A percentile compares a stretch with the other conserved stretches of the same genome.
Evolutionary conservation across 2,888 invertebrate species (phyloP).

Genomic region (Lathronympha strigana): DNA sequence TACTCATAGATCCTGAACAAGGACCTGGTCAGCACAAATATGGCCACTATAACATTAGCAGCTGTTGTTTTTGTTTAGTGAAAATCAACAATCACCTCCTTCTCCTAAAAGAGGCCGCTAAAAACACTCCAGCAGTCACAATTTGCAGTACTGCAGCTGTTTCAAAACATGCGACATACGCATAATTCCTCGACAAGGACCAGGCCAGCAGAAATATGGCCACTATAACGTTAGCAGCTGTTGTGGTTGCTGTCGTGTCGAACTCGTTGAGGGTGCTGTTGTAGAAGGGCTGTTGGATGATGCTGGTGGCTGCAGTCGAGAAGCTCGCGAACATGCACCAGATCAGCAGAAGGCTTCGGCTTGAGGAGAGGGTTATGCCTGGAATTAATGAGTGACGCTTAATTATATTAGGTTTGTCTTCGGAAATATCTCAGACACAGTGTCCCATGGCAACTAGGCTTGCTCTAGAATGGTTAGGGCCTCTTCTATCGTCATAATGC

Average conservation of each 20-base stretch:
- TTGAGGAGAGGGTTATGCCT: constrained; percentile 70
- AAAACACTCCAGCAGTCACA: constrained; percentile 66
- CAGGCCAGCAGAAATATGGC: constrained; percentile 69
- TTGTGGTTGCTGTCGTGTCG: constrained; percentile 75
- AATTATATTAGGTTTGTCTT: no score
- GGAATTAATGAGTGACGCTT: constrained; percentile 47
- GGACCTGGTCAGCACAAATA: constrained; percentile 59
- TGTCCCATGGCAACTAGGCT: no score
- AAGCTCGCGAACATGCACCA: constrained; percentile 77
- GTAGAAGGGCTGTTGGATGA: constrained; percentile 74
- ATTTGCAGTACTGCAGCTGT: constrained; percentile 69
- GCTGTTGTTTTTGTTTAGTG: no score
- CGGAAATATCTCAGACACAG: no score
- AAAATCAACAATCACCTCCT: constrained; percentile 52
- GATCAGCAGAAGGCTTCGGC: constrained; percentile 68
- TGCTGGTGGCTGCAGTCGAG: constrained; percentile 67
- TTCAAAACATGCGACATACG: constrained; percentile 70
- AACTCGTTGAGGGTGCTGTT: constrained; percentile 75
- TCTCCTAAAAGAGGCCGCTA: constrained; percentile 69
- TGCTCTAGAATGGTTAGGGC: no score
- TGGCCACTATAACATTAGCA: constrained; percentile 57
- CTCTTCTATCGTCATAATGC: no score
- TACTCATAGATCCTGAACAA: constrained; percentile 68
- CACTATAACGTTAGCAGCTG: constrained; percentile 70
- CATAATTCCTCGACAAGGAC: constrained; percentile 68